These are phyloP conservation scores for Yponomeuta sedellus DNA, from an alignment of 2,888 invertebrate genomes.

Conservation along the genomic window DNA sequence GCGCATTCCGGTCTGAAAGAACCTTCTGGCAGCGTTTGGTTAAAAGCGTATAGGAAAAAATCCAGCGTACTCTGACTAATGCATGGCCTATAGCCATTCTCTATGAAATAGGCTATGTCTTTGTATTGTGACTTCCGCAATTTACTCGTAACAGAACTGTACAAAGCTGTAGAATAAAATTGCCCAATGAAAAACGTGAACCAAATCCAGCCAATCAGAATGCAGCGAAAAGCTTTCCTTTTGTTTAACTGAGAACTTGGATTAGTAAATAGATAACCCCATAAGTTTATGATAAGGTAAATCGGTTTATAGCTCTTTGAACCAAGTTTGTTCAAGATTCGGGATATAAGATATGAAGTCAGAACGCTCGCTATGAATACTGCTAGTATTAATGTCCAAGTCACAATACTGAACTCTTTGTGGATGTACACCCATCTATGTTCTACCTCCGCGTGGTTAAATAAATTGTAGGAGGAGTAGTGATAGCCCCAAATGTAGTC, in stretches of 20 bases:
- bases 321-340: neutral
- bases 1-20: neutral
- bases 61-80: neutral
- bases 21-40: neutral
- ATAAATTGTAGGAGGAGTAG: slow-evolving; percentile 14
- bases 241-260: slow-evolving; percentile 10
- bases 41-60: slow-evolving; percentile 10
- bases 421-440: slow-evolving; percentile 19
- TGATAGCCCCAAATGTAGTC: slow-evolving; percentile 20
- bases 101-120: neutral
- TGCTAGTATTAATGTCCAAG: slow-evolving; percentile 3
- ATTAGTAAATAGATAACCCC: slow-evolving; percentile 23
- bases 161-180: slow-evolving; percentile 24
- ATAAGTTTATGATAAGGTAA: slow-evolving; percentile 16
- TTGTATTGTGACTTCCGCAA: neutral
- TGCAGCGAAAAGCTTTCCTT: slow-evolving; percentile 15
- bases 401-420: slow-evolving; percentile 16
- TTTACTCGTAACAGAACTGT: slow-evolving; percentile 20
- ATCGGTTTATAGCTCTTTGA: neutral
- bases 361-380: neutral
- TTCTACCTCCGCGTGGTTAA: slow-evolving; percentile 11
- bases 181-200: slow-evolving; percentile 22
- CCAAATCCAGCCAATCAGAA: slow-evolving; percentile 24
- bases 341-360: neutral
- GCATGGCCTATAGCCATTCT: slow-evolving; percentile 6